phyloP scores from a whole-genome alignment of 2,113 vertebrate genomes.

The Daubentonia madagascariensis region DNA sequence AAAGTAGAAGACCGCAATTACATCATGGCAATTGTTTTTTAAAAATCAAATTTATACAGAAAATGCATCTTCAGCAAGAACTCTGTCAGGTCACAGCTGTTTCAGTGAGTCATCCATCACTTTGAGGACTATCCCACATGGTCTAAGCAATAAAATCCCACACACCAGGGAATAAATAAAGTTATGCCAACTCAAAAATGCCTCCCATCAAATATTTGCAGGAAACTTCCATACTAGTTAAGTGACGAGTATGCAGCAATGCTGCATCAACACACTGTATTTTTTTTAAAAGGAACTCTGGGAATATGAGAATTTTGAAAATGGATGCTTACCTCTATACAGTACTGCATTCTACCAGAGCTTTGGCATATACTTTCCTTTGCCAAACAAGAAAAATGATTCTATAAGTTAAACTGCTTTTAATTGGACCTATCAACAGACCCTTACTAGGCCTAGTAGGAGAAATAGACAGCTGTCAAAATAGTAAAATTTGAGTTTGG shows the following conservation, averaged over 20 bases:
- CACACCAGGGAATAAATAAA: conserved; percentile 44
- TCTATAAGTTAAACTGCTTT: neutral
- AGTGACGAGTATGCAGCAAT: neutral
- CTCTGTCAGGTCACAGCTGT: conserved; percentile 61
- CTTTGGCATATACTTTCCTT: neutral
- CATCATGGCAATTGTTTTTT: conserved; percentile 46
- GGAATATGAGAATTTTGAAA: neutral
- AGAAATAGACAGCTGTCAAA: neutral
- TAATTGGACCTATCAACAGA: neutral
- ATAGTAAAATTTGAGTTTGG: neutral
- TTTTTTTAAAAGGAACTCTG: neutral
- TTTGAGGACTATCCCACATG: conserved; percentile 45
- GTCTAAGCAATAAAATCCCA: conserved; percentile 58
- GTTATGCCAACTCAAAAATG: neutral
- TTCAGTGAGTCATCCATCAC: conserved; percentile 69
- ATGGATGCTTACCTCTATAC: neutral
- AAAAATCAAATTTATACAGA: conserved; percentile 57
- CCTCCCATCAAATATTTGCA: neutral
- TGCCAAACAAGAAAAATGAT: neutral
- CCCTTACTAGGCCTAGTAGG: neutral
- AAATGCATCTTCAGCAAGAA: conserved; percentile 58
- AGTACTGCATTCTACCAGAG: neutral
- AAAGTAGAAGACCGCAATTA: conserved; percentile 12
- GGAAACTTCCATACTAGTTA: neutral
- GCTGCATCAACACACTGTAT: neutral